Evolutionary conservation across 2,797 vertebrate species (phyloP), one percentile per base, ranked within the genome.

Genomic region (Lindbergichthys nudifrons): DNA sequence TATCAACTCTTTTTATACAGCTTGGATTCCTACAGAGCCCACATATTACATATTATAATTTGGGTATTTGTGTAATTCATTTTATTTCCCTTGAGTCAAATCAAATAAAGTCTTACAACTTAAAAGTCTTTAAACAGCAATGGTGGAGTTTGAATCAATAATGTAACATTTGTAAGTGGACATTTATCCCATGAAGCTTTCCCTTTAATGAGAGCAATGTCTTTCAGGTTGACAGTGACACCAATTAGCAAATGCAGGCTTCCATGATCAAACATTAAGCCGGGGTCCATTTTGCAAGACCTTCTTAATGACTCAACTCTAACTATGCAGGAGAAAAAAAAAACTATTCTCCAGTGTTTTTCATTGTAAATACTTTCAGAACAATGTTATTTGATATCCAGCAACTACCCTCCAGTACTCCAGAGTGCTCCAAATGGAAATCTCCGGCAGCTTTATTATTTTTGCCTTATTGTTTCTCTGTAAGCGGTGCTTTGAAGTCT

Each of bases 201-300:
- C 50, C 39, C 52, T 30, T 51, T 71, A 71, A 76, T 80, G 53
- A 74, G 47, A 64, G 23, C 8, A 54, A 39, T 2, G 41, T 54
- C 63, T 42, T 50, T 48, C 39, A 63, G 47, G 58, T 26, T 77
- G 73, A 73, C 76, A 73, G 54, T 19, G 53, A 72, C 66, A 66
- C 72, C 56, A 79, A 68, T 85, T 82, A 77, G 54, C 10, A 79
- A 71, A 75, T 63, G 60, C 63, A 74, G 61, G 23, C 59, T 56
- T 47, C 14, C 50, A 53, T 46, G 45, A 62, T 64, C 36, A 61
- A 65, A 83, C 23, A 65, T 65, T 62, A 70, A 21, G 51, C 6
- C 6, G 48, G 2, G 18, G 23, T 74, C 50, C 14, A 50, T 68
- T 79, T 54, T 64, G 14, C 15, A 32, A 56, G 46, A 23, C 32